phyloP scores from a whole-genome alignment of 1,140 invertebrate genomes.

The Pseudobourletiella spinata region DNA sequence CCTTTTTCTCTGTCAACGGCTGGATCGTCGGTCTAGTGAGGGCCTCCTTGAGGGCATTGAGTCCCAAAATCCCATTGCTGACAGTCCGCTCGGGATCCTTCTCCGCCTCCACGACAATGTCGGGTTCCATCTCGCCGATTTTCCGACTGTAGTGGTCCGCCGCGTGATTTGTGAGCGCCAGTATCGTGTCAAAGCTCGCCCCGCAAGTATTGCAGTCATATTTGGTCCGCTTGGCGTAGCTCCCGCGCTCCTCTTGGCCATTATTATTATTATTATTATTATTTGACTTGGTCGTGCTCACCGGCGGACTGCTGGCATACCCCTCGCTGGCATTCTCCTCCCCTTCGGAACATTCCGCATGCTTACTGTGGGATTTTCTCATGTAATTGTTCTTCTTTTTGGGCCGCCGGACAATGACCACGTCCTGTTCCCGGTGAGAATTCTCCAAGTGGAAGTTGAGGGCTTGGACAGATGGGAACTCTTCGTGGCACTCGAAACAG shows the following conservation, averaged over 20 bases:
- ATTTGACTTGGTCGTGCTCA: neutral
- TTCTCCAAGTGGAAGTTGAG: slow-evolving; percentile 26
- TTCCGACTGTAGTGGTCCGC: no score
- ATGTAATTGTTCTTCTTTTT: slow-evolving; percentile 27
- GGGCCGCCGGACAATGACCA: neutral
- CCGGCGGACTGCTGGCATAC: neutral
- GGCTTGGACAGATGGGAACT: slow-evolving; percentile 9
- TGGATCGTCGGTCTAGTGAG: neutral
- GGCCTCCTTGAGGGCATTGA: no score
- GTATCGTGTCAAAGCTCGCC: neutral
- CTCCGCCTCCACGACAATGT: no score
- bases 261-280: neutral
- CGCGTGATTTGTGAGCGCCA: neutral
- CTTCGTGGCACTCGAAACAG: slow-evolving; percentile 32
- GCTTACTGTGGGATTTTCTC: no score
- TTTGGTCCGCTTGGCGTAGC: neutral
- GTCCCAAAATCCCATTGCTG: no score
- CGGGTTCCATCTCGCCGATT: no score
- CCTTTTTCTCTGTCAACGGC: no score
- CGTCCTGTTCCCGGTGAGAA: slow-evolving; percentile 20
- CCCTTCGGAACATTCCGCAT: neutral
- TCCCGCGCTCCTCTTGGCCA: neutral
- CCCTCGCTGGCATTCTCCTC: neutral
- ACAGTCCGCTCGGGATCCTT: no score
- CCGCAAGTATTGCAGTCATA: neutral